Percentiles rank a stretch among this genome's conserved stretches.
phyloP scores from a whole-genome alignment of 2,113 vertebrate species.

The Mixornis gularis region DNA sequence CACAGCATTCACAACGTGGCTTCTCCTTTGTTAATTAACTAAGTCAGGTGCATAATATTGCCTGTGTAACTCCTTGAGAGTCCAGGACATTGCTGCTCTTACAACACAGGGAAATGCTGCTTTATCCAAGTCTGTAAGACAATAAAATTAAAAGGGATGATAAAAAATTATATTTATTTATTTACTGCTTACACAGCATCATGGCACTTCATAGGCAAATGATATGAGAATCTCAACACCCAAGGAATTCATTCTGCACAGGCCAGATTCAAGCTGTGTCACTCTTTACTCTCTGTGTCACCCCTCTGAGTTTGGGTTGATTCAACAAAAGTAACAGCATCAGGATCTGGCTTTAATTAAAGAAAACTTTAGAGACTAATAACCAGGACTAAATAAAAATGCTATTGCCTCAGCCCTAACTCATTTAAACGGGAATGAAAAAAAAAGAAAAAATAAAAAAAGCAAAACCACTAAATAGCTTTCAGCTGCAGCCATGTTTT shows the following conservation, averaged over 20 bases:
- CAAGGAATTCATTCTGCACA: neutral
- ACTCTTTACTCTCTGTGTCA: neutral
- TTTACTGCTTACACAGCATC: neutral
- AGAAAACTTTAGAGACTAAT: neutral
- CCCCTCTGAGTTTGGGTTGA: neutral
- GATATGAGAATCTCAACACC: neutral
- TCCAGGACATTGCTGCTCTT: neutral
- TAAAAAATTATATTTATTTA: neutral
- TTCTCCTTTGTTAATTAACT: conserved; percentile 55
- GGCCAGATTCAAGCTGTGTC: neutral
- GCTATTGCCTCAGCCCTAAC: neutral
- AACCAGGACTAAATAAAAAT: neutral
- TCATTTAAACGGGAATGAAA: neutral
- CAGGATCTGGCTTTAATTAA: conserved; percentile 21
- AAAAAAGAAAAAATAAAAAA: no score
- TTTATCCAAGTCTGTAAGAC: neutral
- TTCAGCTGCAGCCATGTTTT: neutral
- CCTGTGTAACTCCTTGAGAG: conserved; percentile 1
- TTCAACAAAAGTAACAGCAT: neutral
- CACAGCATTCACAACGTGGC: neutral
- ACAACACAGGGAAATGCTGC: neutral
- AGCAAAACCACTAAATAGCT: neutral
- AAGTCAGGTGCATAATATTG: conserved; percentile 41
- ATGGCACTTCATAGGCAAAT: neutral
- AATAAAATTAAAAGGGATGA: neutral